phyloP scores from a whole-genome alignment of 1,140 invertebrate genomes.

The Diachasma alloeum region DNA sequence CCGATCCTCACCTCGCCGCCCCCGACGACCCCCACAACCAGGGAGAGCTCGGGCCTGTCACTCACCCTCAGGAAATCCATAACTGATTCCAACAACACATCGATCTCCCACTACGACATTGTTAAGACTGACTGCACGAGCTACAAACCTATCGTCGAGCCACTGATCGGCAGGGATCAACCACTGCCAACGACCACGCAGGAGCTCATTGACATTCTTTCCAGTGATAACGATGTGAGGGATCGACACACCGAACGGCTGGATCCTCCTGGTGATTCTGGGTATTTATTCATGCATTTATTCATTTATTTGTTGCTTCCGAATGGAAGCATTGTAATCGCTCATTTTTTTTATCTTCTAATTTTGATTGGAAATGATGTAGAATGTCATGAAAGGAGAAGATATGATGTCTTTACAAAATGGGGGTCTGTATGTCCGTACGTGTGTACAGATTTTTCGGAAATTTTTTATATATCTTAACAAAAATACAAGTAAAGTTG shows the following conservation, averaged over 20 bases:
- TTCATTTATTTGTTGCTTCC: too few relatives aligned
- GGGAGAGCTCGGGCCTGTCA: slow-evolving; percentile 53
- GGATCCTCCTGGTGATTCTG: not conserved
- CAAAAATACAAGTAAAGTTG: too few relatives aligned
- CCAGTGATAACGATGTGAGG: slow-evolving; percentile 47
- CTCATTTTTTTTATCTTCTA: too few relatives aligned
- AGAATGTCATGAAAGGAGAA: too few relatives aligned
- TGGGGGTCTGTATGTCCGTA: too few relatives aligned
- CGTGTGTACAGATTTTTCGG: too few relatives aligned
- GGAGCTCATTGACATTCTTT: slow-evolving; percentile 60
- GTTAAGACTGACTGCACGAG: slow-evolving; percentile 61
- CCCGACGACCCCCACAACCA: slow-evolving; percentile 44
- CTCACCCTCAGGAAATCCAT: slow-evolving; percentile 59
- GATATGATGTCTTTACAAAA: too few relatives aligned
- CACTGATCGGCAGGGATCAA: slow-evolving; percentile 53
- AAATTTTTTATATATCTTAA: too few relatives aligned
- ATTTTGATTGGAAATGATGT: too few relatives aligned
- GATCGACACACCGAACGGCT: slow-evolving; percentile 24
- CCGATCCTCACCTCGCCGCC: slow-evolving; percentile 27
- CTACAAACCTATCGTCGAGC: slow-evolving; percentile 51
- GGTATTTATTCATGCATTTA: too few relatives aligned
- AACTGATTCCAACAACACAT: slow-evolving; percentile 65
- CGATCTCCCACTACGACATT: slow-evolving; percentile 69
- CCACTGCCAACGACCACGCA: slow-evolving; percentile 59
- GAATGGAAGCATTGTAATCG: too few relatives aligned